Base-by-base conservation (phyloP, 2,888 invertebrate genomes). In the Patella ulyssiponensis region DNA sequence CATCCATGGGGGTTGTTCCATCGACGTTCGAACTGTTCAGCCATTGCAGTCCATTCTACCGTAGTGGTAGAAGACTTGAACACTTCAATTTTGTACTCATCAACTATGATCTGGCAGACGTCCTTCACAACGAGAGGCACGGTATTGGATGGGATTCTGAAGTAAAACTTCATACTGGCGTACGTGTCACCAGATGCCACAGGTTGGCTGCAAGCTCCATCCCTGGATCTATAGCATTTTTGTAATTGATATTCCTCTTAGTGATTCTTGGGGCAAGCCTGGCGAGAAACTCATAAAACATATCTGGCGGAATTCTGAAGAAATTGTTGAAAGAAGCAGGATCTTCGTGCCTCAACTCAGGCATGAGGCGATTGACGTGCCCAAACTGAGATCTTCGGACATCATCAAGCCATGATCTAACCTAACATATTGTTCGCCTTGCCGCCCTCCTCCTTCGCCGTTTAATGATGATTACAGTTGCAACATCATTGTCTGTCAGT, bases 141-240 rank as follows among this genome's bases (percentile, higher is more conserved):
- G 75, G 90, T 90, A 74, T 87, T 76, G 15, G 81, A 76, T 79
- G 88, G 89, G 23, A 91, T 75, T 79, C 88, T 84, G 80, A 84
- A 91, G 73, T 79, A 79, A 81, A 87, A 88, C 17, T 86, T 85
- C 73, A 91, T 79, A 77, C 23, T 69, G 17, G 64, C 15, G 27
- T 74, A 74, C 17, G n/a, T 44, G n/a, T 76, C 71, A 23, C 71
- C 53, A 27, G 76, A 23, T 52, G 76, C 27, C 27, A n/a, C 1
- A 27, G 17, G 76, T 76, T n/a, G n/a, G 76, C 51, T 56, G 76
- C 78, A 20, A 78, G 72, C 73, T 78, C 76, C 71, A 76, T 17
- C 27, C 78, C 78, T 17, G 78, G 76, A n/a, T 54, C 51, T 4
- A 77, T n/a, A 17, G 77, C 53, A 0, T 53, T 54, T 64, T 77